A percentile compares a stretch with the other conserved stretches of the same genome.
Conservation (phyloP, 1,140 invertebrate genomes). For the Bemisia tabaci region DNA sequence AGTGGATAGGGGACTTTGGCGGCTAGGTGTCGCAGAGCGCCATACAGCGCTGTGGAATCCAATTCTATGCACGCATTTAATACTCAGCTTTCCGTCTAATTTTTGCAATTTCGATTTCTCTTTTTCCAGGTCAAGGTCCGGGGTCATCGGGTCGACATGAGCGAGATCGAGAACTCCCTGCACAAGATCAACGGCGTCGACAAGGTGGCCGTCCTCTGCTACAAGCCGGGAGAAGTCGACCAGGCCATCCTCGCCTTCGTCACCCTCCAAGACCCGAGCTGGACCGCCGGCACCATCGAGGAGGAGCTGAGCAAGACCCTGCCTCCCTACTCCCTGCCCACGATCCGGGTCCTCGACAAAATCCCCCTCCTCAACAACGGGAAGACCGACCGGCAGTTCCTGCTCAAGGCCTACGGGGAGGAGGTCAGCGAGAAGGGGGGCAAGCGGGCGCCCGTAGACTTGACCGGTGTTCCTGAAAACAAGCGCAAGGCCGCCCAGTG, state of each 20-base stretch:
- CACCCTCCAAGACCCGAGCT: slow-evolving; percentile 36
- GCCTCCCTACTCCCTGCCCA: slow-evolving; percentile 60
- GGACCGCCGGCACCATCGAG: slow-evolving; percentile 48
- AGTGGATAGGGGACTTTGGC: too few relatives aligned
- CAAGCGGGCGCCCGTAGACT: slow-evolving; percentile 37
- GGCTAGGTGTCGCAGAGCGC: too few relatives aligned
- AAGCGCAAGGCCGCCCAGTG: slow-evolving; percentile 45
- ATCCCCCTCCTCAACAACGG: slow-evolving; percentile 70
- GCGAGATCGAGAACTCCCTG: slow-evolving; percentile 62
- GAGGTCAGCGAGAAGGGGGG: slow-evolving; percentile 10
- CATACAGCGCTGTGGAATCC: too few relatives aligned
- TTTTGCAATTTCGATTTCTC: too few relatives aligned
- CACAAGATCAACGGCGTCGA: slow-evolving; percentile 39
- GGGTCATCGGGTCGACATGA: slow-evolving; percentile 69
- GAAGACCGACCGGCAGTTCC: slow-evolving; percentile 63
- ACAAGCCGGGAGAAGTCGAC: slow-evolving; percentile 52
- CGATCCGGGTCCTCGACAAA: slow-evolving; percentile 51
- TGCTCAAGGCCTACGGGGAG: slow-evolving; percentile 49
- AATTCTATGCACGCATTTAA: too few relatives aligned
- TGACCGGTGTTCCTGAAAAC: slow-evolving; percentile 40
- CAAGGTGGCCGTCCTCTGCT: slow-evolving; percentile 57
- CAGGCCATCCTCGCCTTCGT: slow-evolving; percentile 59
- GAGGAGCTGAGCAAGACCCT: slow-evolving; percentile 42
- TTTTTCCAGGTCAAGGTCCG: slow-evolving; percentile 64
- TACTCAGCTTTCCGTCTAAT: too few relatives aligned